Conservation (phyloP, 2,888 invertebrate genomes). For the Acleris sparsana region DNA sequence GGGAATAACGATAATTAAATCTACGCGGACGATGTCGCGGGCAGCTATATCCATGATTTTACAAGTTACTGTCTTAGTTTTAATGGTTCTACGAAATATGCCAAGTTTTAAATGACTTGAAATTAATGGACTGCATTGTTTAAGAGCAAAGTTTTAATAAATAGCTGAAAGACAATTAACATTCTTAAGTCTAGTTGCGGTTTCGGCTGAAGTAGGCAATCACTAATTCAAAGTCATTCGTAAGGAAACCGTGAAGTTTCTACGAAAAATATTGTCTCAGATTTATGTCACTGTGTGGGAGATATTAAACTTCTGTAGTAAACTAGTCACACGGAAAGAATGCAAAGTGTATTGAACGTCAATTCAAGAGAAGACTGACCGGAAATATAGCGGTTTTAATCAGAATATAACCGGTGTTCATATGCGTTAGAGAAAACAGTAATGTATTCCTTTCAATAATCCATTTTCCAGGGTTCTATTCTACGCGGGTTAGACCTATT, state of each 20-base stretch:
- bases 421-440: too few species aligned
- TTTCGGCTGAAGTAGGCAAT: constrained; percentile 1
- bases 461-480: too few species aligned
- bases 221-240: constrained; percentile 13
- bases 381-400: neutral
- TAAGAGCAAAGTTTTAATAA: too few species aligned
- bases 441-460: too few species aligned
- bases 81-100: too few species aligned
- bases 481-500: too few species aligned
- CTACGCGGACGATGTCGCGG: too few species aligned
- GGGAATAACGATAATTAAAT: too few species aligned
- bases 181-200: constrained; percentile 5
- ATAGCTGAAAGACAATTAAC: neutral
- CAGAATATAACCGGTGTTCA: neutral
- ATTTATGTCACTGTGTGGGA: constrained; percentile 22
- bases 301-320: constrained; percentile 13
- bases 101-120: too few species aligned
- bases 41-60: too few species aligned
- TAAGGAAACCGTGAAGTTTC: constrained; percentile 11
- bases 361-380: neutral
- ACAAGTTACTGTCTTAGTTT: too few species aligned
- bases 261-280: constrained; percentile 13
- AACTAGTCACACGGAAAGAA: constrained; percentile 20
- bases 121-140: too few species aligned
- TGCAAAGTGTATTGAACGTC: constrained; percentile 8